Evolutionary conservation across 2,888 invertebrate genomes (phyloP).

Genomic region (Limenitis arthemis): DNA sequence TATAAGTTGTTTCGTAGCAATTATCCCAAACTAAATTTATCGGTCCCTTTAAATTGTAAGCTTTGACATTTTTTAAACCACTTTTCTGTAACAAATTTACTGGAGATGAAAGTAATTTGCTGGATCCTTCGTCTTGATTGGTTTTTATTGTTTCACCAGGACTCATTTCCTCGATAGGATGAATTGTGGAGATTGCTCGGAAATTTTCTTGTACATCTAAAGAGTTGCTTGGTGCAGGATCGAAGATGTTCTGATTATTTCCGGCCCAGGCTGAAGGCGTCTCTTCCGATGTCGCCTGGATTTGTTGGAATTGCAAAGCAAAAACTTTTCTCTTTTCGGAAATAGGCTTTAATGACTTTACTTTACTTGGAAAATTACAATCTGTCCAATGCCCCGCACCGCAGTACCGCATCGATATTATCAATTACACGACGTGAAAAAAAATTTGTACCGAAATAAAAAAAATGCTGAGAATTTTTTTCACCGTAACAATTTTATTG

Average conservation of each 20-base stretch:
- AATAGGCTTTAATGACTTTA: conserved; percentile 39
- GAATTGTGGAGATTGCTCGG: conserved; percentile 55
- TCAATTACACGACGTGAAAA: conserved; percentile 31
- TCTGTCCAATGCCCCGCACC: conserved; percentile 41
- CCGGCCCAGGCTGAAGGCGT: conserved; percentile 49
- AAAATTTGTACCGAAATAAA: conserved; percentile 10
- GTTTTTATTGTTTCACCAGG: conserved; percentile 38
- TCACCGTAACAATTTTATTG: conserved; percentile 40
- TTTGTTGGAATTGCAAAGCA: conserved; percentile 49
- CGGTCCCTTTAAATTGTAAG: conserved; percentile 30
- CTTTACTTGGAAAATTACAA: conserved; percentile 32
- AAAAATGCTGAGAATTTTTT: conserved; percentile 35
- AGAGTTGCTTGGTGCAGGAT: conserved; percentile 31
- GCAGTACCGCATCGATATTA: conserved; percentile 40
- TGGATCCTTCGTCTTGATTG: conserved; percentile 34
- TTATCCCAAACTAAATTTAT: conserved; percentile 52
- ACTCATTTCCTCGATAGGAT: conserved; percentile 38
- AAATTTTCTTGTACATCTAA: conserved; percentile 44
- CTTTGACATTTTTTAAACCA: conserved; percentile 13
- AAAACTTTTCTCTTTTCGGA: conserved; percentile 36
- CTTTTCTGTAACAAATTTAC: conserved; percentile 25
- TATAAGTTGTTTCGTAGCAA: conserved; percentile 47
- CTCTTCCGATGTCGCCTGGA: conserved; percentile 53
- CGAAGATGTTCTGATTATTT: conserved; percentile 58
- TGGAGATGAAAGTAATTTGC: conserved; percentile 35